phyloP scores from a whole-genome alignment of 1,140 invertebrate species.

The Neodiprion pinetum region DNA sequence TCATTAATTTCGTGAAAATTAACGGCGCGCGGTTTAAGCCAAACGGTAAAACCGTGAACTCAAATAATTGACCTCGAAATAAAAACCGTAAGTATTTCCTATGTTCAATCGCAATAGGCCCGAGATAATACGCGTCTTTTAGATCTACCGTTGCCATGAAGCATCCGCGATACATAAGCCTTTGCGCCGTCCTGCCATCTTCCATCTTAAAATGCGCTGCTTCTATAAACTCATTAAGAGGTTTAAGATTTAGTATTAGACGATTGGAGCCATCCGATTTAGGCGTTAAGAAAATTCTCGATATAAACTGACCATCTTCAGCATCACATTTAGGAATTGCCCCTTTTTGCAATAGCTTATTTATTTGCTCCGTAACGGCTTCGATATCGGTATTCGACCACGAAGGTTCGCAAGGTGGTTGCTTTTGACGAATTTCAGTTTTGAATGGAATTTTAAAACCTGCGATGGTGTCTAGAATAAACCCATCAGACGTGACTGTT shows the following conservation, averaged over 20 bases:
- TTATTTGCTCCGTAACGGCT: conserved; percentile 20
- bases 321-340: conserved; percentile 19
- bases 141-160: no score
- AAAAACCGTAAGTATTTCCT: no score
- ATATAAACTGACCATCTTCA: conserved; percentile 31
- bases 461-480: conserved; percentile 6
- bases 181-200: not conserved
- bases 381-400: conserved; percentile 18
- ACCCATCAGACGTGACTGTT: not conserved
- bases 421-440: conserved; percentile 11
- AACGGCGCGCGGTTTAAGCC: no score
- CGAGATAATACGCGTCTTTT: no score
- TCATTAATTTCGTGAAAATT: no score
- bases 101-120: no score
- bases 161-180: no score
- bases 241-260: conserved; percentile 39
- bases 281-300: conserved; percentile 34
- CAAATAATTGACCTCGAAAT: no score
- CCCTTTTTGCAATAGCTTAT: conserved; percentile 21
- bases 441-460: conserved; percentile 18
- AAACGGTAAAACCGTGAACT: no score
- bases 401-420: conserved; percentile 9
- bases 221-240: conserved; percentile 32
- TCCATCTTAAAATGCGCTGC: conserved; percentile 16
- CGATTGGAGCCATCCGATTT: conserved; percentile 34